Conservation (phyloP, 2,113 vertebrate species). For the Nansenia antarctica region DNA sequence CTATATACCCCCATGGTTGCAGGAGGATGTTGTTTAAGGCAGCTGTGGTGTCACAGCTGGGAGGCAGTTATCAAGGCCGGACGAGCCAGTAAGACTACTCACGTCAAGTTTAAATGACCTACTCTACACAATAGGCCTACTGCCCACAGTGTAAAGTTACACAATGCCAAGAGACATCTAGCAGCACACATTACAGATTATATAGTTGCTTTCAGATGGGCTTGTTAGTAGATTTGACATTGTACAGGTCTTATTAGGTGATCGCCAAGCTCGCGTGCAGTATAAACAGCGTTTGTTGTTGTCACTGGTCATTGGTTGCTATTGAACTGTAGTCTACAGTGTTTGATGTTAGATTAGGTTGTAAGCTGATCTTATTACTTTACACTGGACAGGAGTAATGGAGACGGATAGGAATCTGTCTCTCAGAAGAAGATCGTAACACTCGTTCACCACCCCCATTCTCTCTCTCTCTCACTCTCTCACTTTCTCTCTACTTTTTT, state of each 20-base stretch:
- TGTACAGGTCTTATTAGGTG: not conserved
- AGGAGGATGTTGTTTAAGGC: not conserved
- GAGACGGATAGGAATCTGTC: too few relatives aligned
- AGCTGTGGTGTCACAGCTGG: not conserved
- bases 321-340: not conserved
- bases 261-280: not conserved
- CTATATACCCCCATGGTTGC: too few relatives aligned
- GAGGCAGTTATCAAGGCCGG: not conserved
- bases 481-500: too few relatives aligned
- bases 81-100: not conserved
- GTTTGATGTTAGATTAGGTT: conserved; percentile 17
- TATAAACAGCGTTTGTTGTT: too few relatives aligned
- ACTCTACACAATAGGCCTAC: not conserved
- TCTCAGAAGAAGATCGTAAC: not conserved
- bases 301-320: not conserved
- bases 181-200: not conserved
- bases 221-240: too few relatives aligned
- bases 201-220: not conserved
- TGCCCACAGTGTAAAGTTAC: too few relatives aligned
- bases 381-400: not conserved
- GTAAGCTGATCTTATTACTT: not conserved
- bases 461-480: not conserved
- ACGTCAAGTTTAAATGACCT: not conserved
- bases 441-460: not conserved
- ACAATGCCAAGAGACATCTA: not conserved